Percentiles rank a stretch among this genome's conserved stretches.
Conservation (phyloP, 2,888 invertebrate species). For the Dascillus cervinus region DNA sequence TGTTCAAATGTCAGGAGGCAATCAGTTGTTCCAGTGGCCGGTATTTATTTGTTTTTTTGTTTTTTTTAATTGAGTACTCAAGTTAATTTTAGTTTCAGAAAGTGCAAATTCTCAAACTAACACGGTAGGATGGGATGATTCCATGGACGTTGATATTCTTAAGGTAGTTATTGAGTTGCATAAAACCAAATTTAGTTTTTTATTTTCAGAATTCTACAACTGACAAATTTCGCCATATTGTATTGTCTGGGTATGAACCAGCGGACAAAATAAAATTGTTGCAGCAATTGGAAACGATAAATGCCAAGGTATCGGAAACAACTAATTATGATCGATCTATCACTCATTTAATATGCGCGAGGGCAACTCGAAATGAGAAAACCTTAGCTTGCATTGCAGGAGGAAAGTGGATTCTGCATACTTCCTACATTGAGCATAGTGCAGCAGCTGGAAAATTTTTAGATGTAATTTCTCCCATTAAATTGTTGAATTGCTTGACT, state of each 20-base stretch:
- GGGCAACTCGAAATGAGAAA: slow-evolving; percentile 77
- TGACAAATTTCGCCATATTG: slow-evolving; percentile 15
- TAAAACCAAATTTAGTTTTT: too few relatives aligned
- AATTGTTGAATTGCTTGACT: slow-evolving; percentile 1
- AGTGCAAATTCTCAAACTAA: slow-evolving; percentile 55
- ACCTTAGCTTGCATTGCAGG: slow-evolving; percentile 77
- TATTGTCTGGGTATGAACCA: slow-evolving; percentile 33
- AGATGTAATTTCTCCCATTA: slow-evolving; percentile 44
- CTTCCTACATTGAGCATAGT: slow-evolving; percentile 66
- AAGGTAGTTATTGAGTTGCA: too few relatives aligned
- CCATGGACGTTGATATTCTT: slow-evolving; percentile 27
- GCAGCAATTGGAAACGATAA: slow-evolving; percentile 39
- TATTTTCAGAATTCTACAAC: too few relatives aligned
- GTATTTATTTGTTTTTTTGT: slow-evolving; percentile 11
- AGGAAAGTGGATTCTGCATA: slow-evolving; percentile 85
- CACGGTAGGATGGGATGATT: slow-evolving; percentile 62
- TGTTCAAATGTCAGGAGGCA: slow-evolving; percentile 32
- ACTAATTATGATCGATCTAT: slow-evolving; percentile 51
- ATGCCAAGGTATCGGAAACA: slow-evolving; percentile 56
- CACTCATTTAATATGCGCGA: slow-evolving; percentile 72
- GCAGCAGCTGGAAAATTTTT: slow-evolving; percentile 53
- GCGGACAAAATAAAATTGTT: too few relatives aligned
- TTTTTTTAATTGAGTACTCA: slow-evolving; percentile 6
- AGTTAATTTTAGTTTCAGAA: slow-evolving; percentile 14
- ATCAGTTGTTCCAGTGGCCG: slow-evolving; percentile 31